A percentile compares a stretch with the other conserved stretches of the same genome.
These are phyloP conservation scores for Phaedon cochleariae DNA, from an alignment of 2,888 invertebrate species.

Conservation along the genomic window DNA sequence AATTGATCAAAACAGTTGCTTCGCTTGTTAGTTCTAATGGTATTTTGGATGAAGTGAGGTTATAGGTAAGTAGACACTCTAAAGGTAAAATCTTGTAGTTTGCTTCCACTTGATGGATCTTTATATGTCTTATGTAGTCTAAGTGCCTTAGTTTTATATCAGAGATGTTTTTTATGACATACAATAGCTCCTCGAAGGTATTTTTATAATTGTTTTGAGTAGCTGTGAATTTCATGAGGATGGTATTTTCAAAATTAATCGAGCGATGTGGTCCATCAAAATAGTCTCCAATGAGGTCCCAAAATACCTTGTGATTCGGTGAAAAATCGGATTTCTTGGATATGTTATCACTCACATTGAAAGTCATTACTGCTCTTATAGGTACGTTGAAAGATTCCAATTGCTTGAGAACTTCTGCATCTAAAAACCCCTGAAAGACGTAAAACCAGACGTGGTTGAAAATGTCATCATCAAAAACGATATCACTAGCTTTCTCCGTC, in stretches of 20 bases:
- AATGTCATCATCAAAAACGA: constrained; percentile 47
- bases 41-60: constrained; percentile 36
- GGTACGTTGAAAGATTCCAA: constrained; percentile 39
- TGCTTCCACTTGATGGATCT: constrained; percentile 32
- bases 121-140: constrained; percentile 45
- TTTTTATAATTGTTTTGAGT: constrained; percentile 14
- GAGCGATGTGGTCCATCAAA: constrained; percentile 32
- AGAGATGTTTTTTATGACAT: constrained; percentile 40
- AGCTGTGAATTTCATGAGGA: constrained; percentile 41
- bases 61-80: constrained; percentile 42
- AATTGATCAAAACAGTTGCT: constrained; percentile 39
- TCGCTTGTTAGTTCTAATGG: constrained; percentile 43
- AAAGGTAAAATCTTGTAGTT: constrained; percentile 30
- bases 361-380: constrained; percentile 41
- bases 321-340: not conserved
- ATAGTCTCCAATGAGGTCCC: constrained; percentile 32
- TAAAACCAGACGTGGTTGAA: constrained; percentile 47
- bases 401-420: constrained; percentile 37
- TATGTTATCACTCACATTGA: constrained; percentile 20
- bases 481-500: constrained; percentile 37
- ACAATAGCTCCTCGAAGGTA: constrained; percentile 41
- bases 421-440: constrained; percentile 45
- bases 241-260: constrained; percentile 42
- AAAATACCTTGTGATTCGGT: constrained; percentile 21
- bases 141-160: constrained; percentile 49